Evolutionary conservation across 2,888 invertebrate species (phyloP), one percentile per base, ranked within the genome.

Genomic region (Lampropteryx suffumata): DNA sequence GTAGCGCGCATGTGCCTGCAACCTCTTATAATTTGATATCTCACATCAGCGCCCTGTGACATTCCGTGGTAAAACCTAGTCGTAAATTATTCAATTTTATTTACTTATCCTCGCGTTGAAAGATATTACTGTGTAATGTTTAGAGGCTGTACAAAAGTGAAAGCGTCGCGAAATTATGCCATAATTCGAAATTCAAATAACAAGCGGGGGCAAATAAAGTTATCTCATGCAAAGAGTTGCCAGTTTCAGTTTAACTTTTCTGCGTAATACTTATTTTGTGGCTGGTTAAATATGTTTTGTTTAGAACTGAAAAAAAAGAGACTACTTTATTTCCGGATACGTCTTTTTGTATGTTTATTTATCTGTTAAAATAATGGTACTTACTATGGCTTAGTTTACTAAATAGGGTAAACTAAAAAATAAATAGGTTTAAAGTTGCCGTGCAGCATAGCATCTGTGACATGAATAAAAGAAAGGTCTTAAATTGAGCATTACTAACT

Each of bases 11-110:
- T 85, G 87, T 78, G 81, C 81, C 69, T 63, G 65, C 65, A 78
- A 78, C 76, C 82, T 83, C 83, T 83, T 82, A 85, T 84, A 86
- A 85, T 84, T 83, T 86, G 84, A 85, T 87, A 87, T 86, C 82
- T 80, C 83, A 79, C 83, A 82, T 84, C 83, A 81, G 81, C 82
- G 79, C 82, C 78, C 79, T 79, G 80, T 84, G 84, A 85, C 86
- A 83, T 81, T 82, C 77, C 79, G 81, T 82, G 82, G 83, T 78
- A 81, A 82, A 84, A 79, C 79, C 77, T 79, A 81, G 79, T 82
- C 79, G 76, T 83, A 80, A 82, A 85, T 86, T 83, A 85, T 86
- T 84, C 82, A 82, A 82, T 84, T 84, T 83, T 82, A 82, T 82
- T 82, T 81, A 79, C 77, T 82, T 82, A 81, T 75, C 72, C 76